Evolutionary conservation across 2,113 vertebrate species (phyloP).

Genomic region (Bos indicus): DNA sequence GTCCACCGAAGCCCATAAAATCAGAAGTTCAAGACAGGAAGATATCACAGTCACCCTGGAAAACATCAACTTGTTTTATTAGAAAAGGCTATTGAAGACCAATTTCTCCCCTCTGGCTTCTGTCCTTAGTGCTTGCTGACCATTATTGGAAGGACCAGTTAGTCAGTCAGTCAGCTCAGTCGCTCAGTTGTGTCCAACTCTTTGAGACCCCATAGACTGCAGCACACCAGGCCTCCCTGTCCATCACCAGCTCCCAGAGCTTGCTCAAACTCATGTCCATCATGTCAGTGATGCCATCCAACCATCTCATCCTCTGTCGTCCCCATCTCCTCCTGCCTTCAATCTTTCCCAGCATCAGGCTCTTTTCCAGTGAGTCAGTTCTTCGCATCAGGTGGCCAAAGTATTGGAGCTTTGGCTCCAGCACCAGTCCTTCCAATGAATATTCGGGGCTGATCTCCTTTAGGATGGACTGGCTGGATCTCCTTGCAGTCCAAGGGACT

Average conservation of each 20-base stretch:
- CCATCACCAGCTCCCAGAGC: background rate
- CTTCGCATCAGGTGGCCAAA: background rate
- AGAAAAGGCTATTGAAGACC: background rate
- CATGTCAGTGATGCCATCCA: background rate
- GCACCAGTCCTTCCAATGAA: background rate
- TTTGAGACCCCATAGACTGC: background rate
- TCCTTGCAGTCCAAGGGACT: background rate
- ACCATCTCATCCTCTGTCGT: background rate
- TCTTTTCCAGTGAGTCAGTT: background rate
- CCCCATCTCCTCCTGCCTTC: background rate
- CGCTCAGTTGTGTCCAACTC: background rate
- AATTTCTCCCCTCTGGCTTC: background rate
- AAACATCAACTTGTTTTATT: background rate
- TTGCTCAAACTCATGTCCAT: background rate
- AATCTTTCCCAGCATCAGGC: background rate
- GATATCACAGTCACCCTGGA: background rate
- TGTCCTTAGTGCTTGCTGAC: background rate
- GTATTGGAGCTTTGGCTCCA: background rate
- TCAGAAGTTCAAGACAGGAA: background rate
- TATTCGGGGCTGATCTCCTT: background rate
- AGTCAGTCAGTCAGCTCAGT: background rate
- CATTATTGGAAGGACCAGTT: background rate
- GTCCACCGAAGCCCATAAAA: background rate
- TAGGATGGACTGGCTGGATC: background rate
- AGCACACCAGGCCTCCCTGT: background rate